These are phyloP conservation scores for Aphelenchoides besseyi DNA, from an alignment of 1,140 invertebrate genomes.

Conservation along the genomic window DNA sequence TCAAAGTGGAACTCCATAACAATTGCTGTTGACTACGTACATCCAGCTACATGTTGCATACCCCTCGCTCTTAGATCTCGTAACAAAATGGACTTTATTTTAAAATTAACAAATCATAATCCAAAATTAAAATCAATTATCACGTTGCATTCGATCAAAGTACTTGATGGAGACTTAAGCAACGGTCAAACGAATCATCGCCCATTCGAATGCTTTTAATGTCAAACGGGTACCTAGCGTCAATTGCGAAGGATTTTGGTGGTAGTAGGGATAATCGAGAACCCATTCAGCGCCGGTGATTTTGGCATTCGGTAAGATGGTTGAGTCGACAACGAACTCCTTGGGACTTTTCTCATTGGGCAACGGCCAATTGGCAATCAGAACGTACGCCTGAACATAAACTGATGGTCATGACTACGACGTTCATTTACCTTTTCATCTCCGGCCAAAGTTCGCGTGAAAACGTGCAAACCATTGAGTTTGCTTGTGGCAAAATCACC, in stretches of 20 bases:
- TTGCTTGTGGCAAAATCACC: conserved; percentile 6
- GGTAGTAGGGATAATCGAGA: not conserved
- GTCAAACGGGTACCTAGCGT: not conserved
- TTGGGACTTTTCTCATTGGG: not conserved
- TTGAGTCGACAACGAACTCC: not conserved
- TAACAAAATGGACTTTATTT: too few relatives aligned
- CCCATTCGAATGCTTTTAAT: conserved; percentile 11
- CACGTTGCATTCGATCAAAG: too few relatives aligned
- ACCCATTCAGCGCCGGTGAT: not conserved
- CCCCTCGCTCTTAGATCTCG: too few relatives aligned
- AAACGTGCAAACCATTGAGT: conserved; percentile 15
- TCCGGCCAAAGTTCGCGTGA: conserved; percentile 12
- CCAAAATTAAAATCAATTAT: too few relatives aligned
- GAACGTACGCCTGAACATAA: conserved; percentile 13
- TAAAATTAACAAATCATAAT: too few relatives aligned
- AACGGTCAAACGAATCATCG: conserved; percentile 1
- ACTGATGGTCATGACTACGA: not conserved
- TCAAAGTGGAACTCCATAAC: too few relatives aligned
- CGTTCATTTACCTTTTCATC: conserved; percentile 23
- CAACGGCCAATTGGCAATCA: conserved; percentile 6
- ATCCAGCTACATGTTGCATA: too few relatives aligned
- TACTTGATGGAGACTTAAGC: not conserved
- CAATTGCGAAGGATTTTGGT: conserved; percentile 6
- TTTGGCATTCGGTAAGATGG: not conserved
- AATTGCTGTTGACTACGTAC: too few relatives aligned